Base-by-base conservation (phyloP, 2,797 vertebrate genomes). In the Schizothorax lantsangensis region DNA sequence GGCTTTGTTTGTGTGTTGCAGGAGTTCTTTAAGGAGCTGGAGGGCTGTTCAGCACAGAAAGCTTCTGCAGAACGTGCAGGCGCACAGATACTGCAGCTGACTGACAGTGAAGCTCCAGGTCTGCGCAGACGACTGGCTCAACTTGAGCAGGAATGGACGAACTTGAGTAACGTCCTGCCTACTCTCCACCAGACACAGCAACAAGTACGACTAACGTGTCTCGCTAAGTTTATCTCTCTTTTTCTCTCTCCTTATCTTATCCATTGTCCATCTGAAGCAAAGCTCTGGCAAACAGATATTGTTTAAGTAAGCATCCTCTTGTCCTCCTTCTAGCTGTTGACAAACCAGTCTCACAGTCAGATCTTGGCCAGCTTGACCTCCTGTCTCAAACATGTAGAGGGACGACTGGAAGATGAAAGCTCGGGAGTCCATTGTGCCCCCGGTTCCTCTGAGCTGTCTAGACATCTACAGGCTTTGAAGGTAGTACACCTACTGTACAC, bases 1-100 rank as follows among this genome's bases (percentile, higher is more conserved):
- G 19, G 21, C 19, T 77, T 30, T 14, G 43, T 1, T 86, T 38
- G 1, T 79, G 2, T 84, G 4, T 80, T 23, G 2, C 83, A 99
- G 98, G 93, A 95, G 71, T 96, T 99, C 89, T 95, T 93, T 30
- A 94, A 96, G 92, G 96, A 97, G 91, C 88, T 94, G 47, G 96
- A 96, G 88, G 92, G 92, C 83, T 95, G 94, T 89, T 96, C 96
- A 1, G 93, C 91, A 12, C 93, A 96, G 89, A 97, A 94, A 90
- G 93, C 91, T 0, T 95, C 95, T 0, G 95, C 94, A 9, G 88
- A 95, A 62, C 94, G 91, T 72, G 91, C 93, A 0, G 96, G 96
- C 26, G 91, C 93, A 81, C 95, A 93, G 77, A 95, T 98, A 80
- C 93, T 97, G 77, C 95, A 95, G 0, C 91, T 97, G 90, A 97